A percentile compares a stretch with the other conserved stretches of the same genome.
Evolutionary conservation across 2,888 invertebrate genomes (phyloP).

Genomic region (Limenitis arthemis): DNA sequence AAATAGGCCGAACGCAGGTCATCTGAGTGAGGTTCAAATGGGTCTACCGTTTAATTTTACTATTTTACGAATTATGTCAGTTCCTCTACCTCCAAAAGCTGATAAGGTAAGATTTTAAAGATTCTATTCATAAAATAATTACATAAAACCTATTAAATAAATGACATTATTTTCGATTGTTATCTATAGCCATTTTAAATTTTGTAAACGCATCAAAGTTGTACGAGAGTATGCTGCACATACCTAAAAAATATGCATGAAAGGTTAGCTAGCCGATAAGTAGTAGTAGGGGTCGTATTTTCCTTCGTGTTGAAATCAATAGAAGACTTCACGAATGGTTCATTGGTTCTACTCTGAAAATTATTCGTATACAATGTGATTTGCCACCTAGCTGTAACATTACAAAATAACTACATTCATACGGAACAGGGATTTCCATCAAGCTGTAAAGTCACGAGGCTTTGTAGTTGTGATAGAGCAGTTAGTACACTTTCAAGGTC

Average conservation of each 20-base stretch:
- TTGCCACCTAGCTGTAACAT: constrained; percentile 18
- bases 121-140: too few species aligned
- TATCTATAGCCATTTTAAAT: constrained; percentile 65
- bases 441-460: constrained; percentile 56
- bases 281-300: background rate
- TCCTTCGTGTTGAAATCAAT: background rate
- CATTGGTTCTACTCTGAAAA: too few species aligned
- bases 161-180: too few species aligned
- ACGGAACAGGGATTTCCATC: constrained; percentile 75
- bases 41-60: constrained; percentile 36
- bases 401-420: constrained; percentile 14
- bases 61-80: too few species aligned
- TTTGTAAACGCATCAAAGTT: constrained; percentile 47
- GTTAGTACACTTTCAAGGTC: constrained; percentile 52
- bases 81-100: too few species aligned
- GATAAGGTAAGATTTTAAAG: too few species aligned
- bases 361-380: too few species aligned
- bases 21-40: constrained; percentile 46
- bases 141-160: too few species aligned
- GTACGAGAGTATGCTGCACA: constrained; percentile 59
- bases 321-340: too few species aligned
- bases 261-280: background rate
- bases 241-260: constrained; percentile 39
- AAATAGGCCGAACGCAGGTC: constrained; percentile 54
- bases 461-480: constrained; percentile 42